Conservation (phyloP, 2,113 vertebrate genomes). For the Butorides virescens region DNA sequence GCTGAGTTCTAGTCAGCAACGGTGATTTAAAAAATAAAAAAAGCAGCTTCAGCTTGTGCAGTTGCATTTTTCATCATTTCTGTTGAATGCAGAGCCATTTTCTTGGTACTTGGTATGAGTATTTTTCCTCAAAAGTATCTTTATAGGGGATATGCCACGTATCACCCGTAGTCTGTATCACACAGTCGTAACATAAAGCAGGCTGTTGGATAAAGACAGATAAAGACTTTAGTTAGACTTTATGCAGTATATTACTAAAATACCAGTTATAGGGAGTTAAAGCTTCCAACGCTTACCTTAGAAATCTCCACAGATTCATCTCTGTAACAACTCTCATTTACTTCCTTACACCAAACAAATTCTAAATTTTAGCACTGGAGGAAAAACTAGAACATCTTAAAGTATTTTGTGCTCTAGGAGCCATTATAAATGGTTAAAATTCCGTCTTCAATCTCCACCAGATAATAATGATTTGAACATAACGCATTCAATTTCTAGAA, state of each 20-base stretch:
- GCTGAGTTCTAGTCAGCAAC: neutral
- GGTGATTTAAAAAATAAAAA: neutral
- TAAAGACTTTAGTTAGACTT: neutral
- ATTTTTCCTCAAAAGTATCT: constrained; percentile 76
- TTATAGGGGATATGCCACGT: constrained; percentile 97
- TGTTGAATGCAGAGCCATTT: constrained; percentile 90
- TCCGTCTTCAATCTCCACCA: neutral
- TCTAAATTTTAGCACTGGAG: neutral
- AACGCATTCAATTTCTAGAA: neutral
- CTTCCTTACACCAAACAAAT: neutral
- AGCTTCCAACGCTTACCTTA: neutral
- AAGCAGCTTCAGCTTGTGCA: neutral
- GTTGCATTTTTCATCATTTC: neutral
- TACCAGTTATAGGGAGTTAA: neutral
- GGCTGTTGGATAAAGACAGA: constrained; percentile 72
- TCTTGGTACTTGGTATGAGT: constrained; percentile 83
- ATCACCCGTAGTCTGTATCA: constrained; percentile 83
- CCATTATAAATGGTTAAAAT: neutral
- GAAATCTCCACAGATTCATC: neutral
- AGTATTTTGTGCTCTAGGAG: neutral
- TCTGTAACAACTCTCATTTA: neutral
- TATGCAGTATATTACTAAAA: neutral
- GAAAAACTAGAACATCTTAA: neutral
- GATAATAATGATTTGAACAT: neutral
- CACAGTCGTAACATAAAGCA: constrained; percentile 82